Evolutionary conservation across 2,113 vertebrate species (phyloP), one percentile per base, ranked within the genome.

Genomic region (Archocentrus centrarchus): DNA sequence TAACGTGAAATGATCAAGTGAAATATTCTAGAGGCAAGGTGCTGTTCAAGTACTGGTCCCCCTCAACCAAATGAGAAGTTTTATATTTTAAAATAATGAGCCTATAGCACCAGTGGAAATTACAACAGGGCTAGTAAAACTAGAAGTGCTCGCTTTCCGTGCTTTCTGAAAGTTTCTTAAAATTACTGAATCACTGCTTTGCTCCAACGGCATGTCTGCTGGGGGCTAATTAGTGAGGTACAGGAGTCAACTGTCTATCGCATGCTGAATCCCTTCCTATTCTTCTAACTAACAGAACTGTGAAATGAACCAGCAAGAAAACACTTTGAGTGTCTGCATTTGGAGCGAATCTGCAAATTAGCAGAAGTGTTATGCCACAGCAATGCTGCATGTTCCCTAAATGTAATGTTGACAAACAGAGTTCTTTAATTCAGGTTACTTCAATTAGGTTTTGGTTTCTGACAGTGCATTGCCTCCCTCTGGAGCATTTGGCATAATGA

Each of bases 181-280:
- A 85, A 77, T 91, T 90, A 75, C 60, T 15, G 41, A 84, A 80
- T 85, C 79, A n/a, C 78, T 60, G 80, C 84, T 86, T 81, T 63
- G 55, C 80, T 86, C 78, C 81, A 75, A 63, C 86, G 86, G 60
- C 57, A 73, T 27, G 80, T 87, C 90, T 92, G 77, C 13, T 85
- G 88, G 89, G 89, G 86, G 79, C 86, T 91, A 94, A 92, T 92
- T 90, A 93, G 83, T 47, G 70, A 84, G 73, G 80, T 64, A 70
- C 60, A 84, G 61, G 76, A 93, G 84, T 90, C 89, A 91, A 86
- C 35, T 79, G 80, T 82, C 77, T 83, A 70, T 84, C 0, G 22
- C 75, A 70, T 55, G 57, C 57, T 86, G 86, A 84, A 83, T 88
- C 79, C 75, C 4, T 58, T 83, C 68, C 80, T 70, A 35, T 68